Evolutionary conservation across 1,140 invertebrate genomes (phyloP).

Genomic region (Macrobrachium nipponense): DNA sequence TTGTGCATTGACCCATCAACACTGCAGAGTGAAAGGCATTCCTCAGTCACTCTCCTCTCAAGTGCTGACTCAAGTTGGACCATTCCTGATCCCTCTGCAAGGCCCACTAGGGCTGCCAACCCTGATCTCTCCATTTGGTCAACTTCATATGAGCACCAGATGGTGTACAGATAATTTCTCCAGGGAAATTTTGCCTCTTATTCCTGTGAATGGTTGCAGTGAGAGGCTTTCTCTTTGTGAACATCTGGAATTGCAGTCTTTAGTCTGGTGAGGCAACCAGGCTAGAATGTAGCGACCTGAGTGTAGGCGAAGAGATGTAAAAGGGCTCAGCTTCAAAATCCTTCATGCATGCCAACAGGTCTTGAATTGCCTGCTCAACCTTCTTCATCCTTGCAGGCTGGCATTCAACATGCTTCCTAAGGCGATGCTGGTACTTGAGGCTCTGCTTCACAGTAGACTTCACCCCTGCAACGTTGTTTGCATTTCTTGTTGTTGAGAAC

Average conservation of each 20-base stretch:
- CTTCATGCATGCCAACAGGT: slow-evolving; percentile 2
- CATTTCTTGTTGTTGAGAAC: no score
- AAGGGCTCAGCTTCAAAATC: slow-evolving; percentile 3
- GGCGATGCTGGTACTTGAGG: no score
- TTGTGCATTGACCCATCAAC: not conserved
- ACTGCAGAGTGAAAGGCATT: slow-evolving; percentile 16
- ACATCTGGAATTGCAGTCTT: not conserved
- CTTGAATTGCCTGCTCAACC: slow-evolving; percentile 14
- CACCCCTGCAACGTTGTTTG: no score
- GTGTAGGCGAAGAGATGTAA: not conserved
- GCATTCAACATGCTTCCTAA: no score
- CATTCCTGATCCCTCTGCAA: slow-evolving; percentile 5
- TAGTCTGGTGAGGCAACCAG: slow-evolving; percentile 18
- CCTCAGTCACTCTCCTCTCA: slow-evolving; percentile 12
- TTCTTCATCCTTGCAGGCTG: no score
- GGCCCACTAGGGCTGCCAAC: not conserved
- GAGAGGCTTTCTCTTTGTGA: not conserved
- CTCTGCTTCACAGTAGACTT: no score
- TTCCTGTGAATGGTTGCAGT: no score
- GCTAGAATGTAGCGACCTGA: slow-evolving; percentile 17
- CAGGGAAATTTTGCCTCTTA: no score
- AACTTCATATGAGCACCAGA: slow-evolving; percentile 19
- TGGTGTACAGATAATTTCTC: no score
- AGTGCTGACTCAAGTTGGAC: slow-evolving; percentile 7
- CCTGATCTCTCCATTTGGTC: not conserved